Evolutionary conservation across 37 sponge, comb jelly and placozoan species (phyloP).

Genomic region (Diacarnus erythraeanus): DNA sequence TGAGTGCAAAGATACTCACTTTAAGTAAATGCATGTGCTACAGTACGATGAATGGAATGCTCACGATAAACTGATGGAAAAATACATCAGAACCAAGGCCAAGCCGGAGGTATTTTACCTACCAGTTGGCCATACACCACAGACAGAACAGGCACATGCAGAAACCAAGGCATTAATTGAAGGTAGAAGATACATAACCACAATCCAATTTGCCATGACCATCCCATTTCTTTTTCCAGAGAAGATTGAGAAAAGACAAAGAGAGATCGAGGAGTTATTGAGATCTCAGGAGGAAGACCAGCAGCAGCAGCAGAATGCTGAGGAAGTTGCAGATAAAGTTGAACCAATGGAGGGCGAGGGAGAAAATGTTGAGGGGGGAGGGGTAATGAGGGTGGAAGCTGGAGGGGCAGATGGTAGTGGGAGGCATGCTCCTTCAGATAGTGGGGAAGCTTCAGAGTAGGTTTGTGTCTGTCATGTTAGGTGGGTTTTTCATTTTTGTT

Average conservation of each 20-base stretch:
- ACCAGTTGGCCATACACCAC: slow-evolving; percentile 51
- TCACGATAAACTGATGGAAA: slow-evolving; percentile 39
- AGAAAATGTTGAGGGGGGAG: background rate
- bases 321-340: too few species aligned
- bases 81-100: slow-evolving; percentile 66
- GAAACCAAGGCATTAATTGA: slow-evolving; percentile 29
- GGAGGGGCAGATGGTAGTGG: background rate
- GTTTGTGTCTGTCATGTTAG: background rate
- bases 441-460: slow-evolving; percentile 20
- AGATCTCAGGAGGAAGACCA: background rate
- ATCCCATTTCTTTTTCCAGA: background rate
- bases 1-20: background rate
- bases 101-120: slow-evolving; percentile 64
- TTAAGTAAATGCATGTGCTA: background rate
- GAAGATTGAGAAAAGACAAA: background rate
- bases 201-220: background rate
- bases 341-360: background rate
- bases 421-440: slow-evolving; percentile 8
- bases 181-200: background rate
- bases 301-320: too few species aligned
- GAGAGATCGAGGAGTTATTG: background rate
- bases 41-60: slow-evolving; percentile 72
- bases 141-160: slow-evolving; percentile 33
- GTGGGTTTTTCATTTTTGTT: background rate
- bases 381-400: background rate